Evolutionary conservation across 2,888 invertebrate species (phyloP), one percentile per base, ranked within the genome.

Genomic region (Acanthosepion lycidas): DNA sequence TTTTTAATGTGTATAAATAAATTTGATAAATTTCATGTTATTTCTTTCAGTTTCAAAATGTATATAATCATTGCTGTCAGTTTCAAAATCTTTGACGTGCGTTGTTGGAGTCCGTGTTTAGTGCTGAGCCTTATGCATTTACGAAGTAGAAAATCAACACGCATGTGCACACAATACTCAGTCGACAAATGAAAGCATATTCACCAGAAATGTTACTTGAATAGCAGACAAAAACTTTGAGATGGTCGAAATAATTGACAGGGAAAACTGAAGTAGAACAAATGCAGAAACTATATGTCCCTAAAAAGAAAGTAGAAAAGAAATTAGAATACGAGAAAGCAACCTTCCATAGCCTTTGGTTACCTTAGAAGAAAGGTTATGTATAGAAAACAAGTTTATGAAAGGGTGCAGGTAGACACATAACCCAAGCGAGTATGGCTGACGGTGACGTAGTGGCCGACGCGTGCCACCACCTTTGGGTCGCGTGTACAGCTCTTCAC

Each of bases 151-250:
- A 59, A 23, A 59, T 59, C 59, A 59, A 23, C 5, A 20, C 59
- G 59, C 78, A 33, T 33, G 78, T 78, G 78, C 15, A 15, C 20
- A 78, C 78, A 78, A 33, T 78, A 15, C 33, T 78, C 78, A 78
- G 15, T 33, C n/a, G 78, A 78, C 78, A 15, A 78, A 78, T 78
- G 78, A 78, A 78, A 78, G n/a, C 78, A 78, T 78, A 78, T 33
- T 78, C 33, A 33, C 5, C 33, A 3, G 33, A 78, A 78, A 78
- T 78, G 78, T 78, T 78, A 18, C 78, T 78, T 15, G n/a, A 23
- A n/a, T 78, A n/a, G n/a, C n/a, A n/a, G 78, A n/a, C 33, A 78
- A 78, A 78, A 78, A 78, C 78, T 78, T 78, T 78, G n/a, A 78
- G n/a, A 78, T 78, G 78, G 78, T n/a, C n/a, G 78, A 78, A 78